These are phyloP conservation scores for Tursiops truncatus DNA, from an alignment of 2,113 vertebrate species.

Conservation along the genomic window DNA sequence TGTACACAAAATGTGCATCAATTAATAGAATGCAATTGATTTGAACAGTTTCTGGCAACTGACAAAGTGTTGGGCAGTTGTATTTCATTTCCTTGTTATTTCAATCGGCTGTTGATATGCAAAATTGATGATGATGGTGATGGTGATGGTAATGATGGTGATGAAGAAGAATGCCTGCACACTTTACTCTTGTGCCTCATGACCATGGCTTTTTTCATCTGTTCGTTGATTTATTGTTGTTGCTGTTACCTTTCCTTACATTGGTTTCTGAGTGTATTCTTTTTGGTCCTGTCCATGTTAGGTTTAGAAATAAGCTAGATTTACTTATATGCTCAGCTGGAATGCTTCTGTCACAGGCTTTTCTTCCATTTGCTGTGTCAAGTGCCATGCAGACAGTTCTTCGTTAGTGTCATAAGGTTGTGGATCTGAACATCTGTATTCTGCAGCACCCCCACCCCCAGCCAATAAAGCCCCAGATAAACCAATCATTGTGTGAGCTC, in stretches of 20 bases:
- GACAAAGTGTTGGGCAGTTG: neutral
- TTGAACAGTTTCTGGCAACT: conserved; percentile 17
- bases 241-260: neutral
- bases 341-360: neutral
- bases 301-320: neutral
- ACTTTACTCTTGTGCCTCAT: neutral
- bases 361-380: neutral
- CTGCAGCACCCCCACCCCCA: neutral
- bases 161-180: neutral
- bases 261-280: neutral
- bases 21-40: conserved; percentile 45
- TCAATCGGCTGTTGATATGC: neutral
- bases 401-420: neutral
- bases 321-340: neutral
- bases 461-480: neutral
- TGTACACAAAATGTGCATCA: neutral
- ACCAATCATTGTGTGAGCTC: neutral
- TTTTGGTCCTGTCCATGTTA: neutral
- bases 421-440: neutral
- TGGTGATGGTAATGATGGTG: neutral
- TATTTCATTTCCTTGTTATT: conserved; percentile 53
- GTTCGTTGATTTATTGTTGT: neutral
- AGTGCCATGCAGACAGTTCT: neutral
- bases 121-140: neutral
- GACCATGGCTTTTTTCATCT: neutral